Conservation (phyloP, 2,797 vertebrate genomes). For the Diplodus puntazzo region DNA sequence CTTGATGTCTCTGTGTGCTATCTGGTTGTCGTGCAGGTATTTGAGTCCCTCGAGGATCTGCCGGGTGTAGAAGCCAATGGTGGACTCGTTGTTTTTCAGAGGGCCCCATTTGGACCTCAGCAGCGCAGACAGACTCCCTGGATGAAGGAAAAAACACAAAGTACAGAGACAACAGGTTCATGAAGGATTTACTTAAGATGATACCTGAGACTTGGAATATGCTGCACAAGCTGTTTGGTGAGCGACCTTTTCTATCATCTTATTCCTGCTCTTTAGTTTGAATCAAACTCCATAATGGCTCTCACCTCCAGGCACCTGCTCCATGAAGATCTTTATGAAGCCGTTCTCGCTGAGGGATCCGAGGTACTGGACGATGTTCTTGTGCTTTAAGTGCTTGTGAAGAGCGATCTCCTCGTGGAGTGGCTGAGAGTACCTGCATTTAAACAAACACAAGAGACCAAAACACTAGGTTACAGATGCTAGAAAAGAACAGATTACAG, state of each 20-base stretch:
- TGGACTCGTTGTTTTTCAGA: slow-evolving; percentile 97
- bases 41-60: slow-evolving; percentile 99
- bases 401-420: slow-evolving; percentile 98
- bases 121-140: slow-evolving; percentile 97
- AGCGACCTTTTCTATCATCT: background rate
- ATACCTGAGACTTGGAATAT: background rate
- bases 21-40: slow-evolving; percentile 99
- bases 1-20: slow-evolving; percentile 99
- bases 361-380: slow-evolving; percentile 99
- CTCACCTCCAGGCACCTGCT: slow-evolving; percentile 98
- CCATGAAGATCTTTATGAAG: slow-evolving; percentile 99
- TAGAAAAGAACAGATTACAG: background rate
- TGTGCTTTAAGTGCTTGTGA: slow-evolving; percentile 98
- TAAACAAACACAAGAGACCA: background rate
- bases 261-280: background rate
- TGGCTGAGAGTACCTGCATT: slow-evolving; percentile 94
- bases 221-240: background rate
- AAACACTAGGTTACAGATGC: no score
- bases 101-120: slow-evolving; percentile 99
- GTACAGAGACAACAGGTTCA: background rate
- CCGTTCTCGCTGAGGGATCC: slow-evolving; percentile 97
- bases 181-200: background rate
- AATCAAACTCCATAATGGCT: background rate
- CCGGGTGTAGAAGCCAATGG: slow-evolving; percentile 98
- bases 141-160: slow-evolving; percentile 17